phyloP scores from a whole-genome alignment of 1,140 invertebrate species.

The Micrasema minimum region DNA sequence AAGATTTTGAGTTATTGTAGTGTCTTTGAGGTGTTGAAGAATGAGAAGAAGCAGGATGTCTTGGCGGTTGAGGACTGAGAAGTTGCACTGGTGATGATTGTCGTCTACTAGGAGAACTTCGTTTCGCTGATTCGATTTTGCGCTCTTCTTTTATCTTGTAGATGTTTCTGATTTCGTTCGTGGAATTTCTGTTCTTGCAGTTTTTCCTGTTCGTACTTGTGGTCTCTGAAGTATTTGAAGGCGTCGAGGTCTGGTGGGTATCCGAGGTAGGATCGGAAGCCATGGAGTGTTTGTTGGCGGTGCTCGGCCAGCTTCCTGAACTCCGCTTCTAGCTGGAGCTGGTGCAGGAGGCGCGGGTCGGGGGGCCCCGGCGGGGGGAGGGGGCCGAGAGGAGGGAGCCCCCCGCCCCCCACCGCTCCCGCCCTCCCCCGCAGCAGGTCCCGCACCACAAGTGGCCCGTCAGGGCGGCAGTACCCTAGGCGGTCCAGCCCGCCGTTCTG shows the following conservation, averaged over 20 bases:
- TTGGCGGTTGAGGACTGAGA: not conserved
- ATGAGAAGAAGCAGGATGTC: slow-evolving; percentile 31
- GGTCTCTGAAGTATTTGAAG: slow-evolving; percentile 64
- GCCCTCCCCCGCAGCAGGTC: slow-evolving; percentile 42
- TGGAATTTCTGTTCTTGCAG: slow-evolving; percentile 31
- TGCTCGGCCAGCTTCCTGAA: slow-evolving; percentile 64
- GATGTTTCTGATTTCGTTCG: slow-evolving; percentile 23
- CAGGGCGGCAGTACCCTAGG: slow-evolving; percentile 45
- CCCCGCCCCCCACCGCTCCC: slow-evolving; percentile 21
- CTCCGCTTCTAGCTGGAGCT: slow-evolving; percentile 62
- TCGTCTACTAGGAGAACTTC: slow-evolving; percentile 34
- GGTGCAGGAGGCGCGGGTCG: slow-evolving; percentile 59
- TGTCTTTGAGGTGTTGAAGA: slow-evolving; percentile 24
- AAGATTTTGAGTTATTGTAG: slow-evolving; percentile 48
- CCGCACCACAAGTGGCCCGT: slow-evolving; percentile 47
- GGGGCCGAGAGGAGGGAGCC: slow-evolving; percentile 21
- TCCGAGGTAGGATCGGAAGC: slow-evolving; percentile 55
- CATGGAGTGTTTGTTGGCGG: slow-evolving; percentile 47
- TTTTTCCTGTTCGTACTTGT: slow-evolving; percentile 48
- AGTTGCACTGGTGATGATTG: slow-evolving; percentile 37
- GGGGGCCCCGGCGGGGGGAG: slow-evolving; percentile 32
- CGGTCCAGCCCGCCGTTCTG: slow-evolving; percentile 52
- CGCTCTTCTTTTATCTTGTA: slow-evolving; percentile 41
- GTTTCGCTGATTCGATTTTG: slow-evolving; percentile 7
- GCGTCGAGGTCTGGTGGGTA: slow-evolving; percentile 59